These are phyloP conservation scores for Drosophila truncata DNA, from an alignment of 1,140 invertebrate genomes.

Conservation along the genomic window DNA sequence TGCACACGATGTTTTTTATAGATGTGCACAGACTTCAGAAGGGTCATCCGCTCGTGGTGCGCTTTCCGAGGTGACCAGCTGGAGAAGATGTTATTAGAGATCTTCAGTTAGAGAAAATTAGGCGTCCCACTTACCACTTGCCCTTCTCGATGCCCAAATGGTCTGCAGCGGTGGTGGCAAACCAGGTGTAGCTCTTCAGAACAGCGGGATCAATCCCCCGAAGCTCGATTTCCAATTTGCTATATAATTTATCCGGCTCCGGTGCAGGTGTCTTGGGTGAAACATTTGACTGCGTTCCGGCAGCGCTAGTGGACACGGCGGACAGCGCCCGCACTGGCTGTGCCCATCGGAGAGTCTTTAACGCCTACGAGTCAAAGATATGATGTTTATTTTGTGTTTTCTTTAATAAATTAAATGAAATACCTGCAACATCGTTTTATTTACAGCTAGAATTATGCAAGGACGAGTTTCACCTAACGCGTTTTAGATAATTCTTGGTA, in stretches of 20 bases:
- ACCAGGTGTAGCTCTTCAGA: conserved; percentile 94
- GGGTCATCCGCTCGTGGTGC: conserved; percentile 90
- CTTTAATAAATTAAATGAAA: conserved; percentile 37
- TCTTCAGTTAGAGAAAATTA: not conserved
- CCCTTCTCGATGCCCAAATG: conserved; percentile 92
- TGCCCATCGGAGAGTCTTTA: conserved; percentile 42
- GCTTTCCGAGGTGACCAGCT: conserved; percentile 91
- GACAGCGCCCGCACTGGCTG: conserved; percentile 54
- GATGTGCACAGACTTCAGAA: conserved; percentile 95
- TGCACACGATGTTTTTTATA: conserved; percentile 98
- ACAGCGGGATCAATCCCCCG: conserved; percentile 94
- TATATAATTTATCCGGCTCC: conserved; percentile 91
- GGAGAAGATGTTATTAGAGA: conserved; percentile 59
- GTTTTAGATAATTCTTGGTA: not conserved
- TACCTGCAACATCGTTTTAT: conserved; percentile 72
- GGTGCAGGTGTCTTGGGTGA: conserved; percentile 13
- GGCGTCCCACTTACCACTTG: conserved; percentile 88
- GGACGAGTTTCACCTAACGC: conserved; percentile 24
- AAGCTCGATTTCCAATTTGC: conserved; percentile 94
- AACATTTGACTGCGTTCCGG: not conserved
- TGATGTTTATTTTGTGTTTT: not conserved
- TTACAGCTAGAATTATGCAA: conserved; percentile 74
- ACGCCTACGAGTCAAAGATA: conserved; percentile 10
- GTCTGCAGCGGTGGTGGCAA: conserved; percentile 91
- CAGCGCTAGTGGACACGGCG: conserved; percentile 23